Evolutionary conservation across 1,140 invertebrate species (phyloP), one percentile per base, ranked within the genome.

Genomic region (Ephestia elutella): DNA sequence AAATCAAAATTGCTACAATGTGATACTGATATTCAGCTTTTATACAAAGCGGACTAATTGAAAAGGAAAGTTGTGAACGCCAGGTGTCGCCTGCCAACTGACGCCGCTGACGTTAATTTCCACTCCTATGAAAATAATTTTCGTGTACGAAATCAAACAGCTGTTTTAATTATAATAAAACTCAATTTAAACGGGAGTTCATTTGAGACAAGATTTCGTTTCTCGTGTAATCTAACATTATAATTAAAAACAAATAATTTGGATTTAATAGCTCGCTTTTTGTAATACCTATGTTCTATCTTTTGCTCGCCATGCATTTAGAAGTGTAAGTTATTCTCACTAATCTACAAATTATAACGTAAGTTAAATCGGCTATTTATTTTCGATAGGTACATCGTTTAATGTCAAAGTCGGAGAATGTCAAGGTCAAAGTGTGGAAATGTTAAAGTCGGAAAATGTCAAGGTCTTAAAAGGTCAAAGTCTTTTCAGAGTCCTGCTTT

Each of bases 21-120:
- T 25, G 21, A 25, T 25, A 25, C 2, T 25, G 21, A 25, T 25
- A 25, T 44, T 44, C n/a, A 44, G 38, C 3, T n/a, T 44, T 15
- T 3, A 17, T 44, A 17, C 2, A 44, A 44, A 21, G 2, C n/a
- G 62, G 20, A 59, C 64, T 67, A 62, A 66, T 66, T 62, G 62
- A 66, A 70, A 66, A 60, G 64, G 68, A 64, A 70, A 67, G 62
- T 70, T 64, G 55, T 50, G 54, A 58, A 62, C 30, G 62, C 54
- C 63, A 66, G 65, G 65, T 67, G 57, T 55, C 53, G 35, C 35
- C 35, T 11, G 18, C 30, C 20, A 44, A 49, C 38, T 44, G 25
- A 15, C 28, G 30, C 11, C 25, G 28, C 11, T 11, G 9, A n/a
- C 30, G 7, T 54, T 35, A 38, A 49, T 49, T 25, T 57, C n/a